These are phyloP conservation scores for Parauchenoglanis punctatus DNA, from an alignment of 2,797 vertebrate genomes.

Conservation along the genomic window DNA sequence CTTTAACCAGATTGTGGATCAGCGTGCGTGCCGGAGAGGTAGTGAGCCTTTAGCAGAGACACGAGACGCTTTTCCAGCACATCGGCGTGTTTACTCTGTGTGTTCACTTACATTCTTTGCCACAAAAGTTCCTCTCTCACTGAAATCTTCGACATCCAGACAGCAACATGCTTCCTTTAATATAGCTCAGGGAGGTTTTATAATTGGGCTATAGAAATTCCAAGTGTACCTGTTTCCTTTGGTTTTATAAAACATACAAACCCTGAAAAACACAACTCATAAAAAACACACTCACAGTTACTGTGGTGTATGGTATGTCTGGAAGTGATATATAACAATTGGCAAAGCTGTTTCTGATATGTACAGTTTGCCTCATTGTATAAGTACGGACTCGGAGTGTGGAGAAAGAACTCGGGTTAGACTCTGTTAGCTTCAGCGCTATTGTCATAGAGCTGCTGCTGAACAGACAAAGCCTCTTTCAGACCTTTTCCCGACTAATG, in stretches of 20 bases:
- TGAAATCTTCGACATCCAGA: constrained; percentile 27
- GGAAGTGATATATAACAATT: background rate
- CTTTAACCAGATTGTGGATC: constrained; percentile 19
- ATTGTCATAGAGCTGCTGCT: constrained; percentile 21
- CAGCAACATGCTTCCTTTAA: constrained; percentile 13
- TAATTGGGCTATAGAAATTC: constrained; percentile 24
- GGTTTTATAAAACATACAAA: constrained; percentile 24
- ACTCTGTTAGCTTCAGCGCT: background rate
- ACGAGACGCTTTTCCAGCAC: background rate
- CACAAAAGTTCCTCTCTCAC: constrained; percentile 13
- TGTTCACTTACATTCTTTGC: constrained; percentile 19
- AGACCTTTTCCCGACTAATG: constrained; percentile 35
- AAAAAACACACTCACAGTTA: background rate
- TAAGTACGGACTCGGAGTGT: background rate
- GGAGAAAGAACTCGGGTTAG: background rate
- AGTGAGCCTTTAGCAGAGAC: background rate
- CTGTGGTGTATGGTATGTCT: background rate
- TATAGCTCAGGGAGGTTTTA: constrained; percentile 25
- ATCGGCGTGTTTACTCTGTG: constrained; percentile 9
- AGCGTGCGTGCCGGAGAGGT: background rate
- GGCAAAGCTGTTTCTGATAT: background rate
- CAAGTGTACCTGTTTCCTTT: constrained; percentile 24
- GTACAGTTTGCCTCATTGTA: background rate
- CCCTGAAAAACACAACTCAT: constrained; percentile 17
- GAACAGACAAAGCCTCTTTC: constrained; percentile 40